These are phyloP conservation scores for Eurypyga helias DNA, from an alignment of 2,113 vertebrate genomes.

Conservation along the genomic window DNA sequence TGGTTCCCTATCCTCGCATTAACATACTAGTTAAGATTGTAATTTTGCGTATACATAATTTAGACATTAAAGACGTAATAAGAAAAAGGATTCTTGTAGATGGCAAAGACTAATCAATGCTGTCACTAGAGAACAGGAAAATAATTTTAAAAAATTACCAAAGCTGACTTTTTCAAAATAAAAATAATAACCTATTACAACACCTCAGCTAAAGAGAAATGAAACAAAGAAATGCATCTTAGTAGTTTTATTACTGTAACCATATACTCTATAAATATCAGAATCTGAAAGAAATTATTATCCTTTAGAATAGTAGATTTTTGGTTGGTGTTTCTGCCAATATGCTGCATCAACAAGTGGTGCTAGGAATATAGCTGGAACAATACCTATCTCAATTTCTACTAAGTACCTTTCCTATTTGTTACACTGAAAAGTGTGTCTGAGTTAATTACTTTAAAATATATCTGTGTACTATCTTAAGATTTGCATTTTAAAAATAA, in stretches of 20 bases:
- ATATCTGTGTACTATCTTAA: background rate
- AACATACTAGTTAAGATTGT: background rate
- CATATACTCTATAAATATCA: background rate
- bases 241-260: background rate
- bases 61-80: background rate
- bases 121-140: background rate
- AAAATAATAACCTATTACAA: background rate
- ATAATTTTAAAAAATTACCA: background rate
- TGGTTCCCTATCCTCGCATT: background rate
- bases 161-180: background rate
- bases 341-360: background rate
- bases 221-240: background rate
- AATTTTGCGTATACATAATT: background rate
- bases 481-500: background rate
- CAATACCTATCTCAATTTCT: background rate
- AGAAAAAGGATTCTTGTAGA: background rate
- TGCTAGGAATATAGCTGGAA: background rate
- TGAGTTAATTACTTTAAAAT: background rate
- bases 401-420: background rate
- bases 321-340: background rate
- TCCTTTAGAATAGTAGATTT: background rate
- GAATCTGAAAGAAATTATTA: background rate
- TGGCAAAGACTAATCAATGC: background rate
- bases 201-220: background rate
- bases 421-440: background rate